phyloP scores from a whole-genome alignment of 2,113 vertebrate genomes.

The Neotragus pygmaeus region DNA sequence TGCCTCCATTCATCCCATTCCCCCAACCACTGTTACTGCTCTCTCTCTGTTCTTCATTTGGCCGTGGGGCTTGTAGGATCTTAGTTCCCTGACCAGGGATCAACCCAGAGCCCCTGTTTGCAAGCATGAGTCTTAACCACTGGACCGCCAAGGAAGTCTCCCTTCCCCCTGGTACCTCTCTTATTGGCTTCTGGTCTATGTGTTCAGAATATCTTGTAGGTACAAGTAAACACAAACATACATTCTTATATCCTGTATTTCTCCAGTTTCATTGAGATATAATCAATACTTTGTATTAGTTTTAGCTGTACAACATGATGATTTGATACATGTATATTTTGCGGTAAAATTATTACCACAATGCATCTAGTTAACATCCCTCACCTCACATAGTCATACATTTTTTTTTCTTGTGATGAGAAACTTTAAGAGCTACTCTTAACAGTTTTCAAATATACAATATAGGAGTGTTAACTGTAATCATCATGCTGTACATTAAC shows the following conservation, averaged over 20 bases:
- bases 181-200: background rate
- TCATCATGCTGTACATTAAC: background rate
- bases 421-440: background rate
- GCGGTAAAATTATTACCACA: background rate
- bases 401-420: background rate
- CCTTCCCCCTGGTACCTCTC: background rate
- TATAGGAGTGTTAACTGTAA: too few relatives aligned
- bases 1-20: background rate
- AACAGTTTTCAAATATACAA: background rate
- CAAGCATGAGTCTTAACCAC: background rate
- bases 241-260: background rate
- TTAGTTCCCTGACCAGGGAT: background rate
- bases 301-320: background rate
- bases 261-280: background rate
- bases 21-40: background rate
- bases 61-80: background rate
- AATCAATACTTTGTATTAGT: background rate
- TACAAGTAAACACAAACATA: background rate
- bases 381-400: background rate
- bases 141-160: background rate
- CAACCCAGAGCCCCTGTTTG: background rate
- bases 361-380: background rate
- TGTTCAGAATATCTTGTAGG: background rate
- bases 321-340: background rate
- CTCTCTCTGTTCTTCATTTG: background rate